Conservation (phyloP, 2,113 vertebrate species). For the Chunga burmeisteri region DNA sequence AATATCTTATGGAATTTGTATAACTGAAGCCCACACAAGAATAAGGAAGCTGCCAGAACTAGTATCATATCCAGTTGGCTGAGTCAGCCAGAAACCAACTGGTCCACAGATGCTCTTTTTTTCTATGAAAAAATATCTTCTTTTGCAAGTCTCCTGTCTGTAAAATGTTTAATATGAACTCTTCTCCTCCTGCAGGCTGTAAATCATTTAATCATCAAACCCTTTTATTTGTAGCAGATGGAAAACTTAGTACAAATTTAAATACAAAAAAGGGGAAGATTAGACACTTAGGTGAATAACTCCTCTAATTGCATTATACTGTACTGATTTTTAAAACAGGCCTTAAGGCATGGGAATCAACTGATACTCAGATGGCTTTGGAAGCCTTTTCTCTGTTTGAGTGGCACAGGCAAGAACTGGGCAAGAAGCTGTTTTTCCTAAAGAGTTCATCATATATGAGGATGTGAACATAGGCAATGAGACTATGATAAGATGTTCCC, state of each 20-base stretch:
- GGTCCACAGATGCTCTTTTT: conserved; percentile 56
- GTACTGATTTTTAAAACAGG: not conserved
- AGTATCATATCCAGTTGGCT: not conserved
- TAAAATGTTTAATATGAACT: conserved; percentile 27
- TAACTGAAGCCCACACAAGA: conserved; percentile 34
- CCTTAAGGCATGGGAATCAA: not conserved
- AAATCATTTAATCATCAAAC: conserved; percentile 64
- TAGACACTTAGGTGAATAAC: conserved; percentile 29
- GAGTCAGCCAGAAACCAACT: conserved; percentile 53
- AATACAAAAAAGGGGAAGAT: conserved; percentile 28
- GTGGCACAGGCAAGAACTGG: not conserved
- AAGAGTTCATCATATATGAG: not conserved
- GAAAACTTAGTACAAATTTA: conserved; percentile 13
- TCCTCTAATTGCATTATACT: not conserved
- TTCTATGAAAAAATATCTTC: conserved; percentile 6
- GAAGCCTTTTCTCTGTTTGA: not conserved
- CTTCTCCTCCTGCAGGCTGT: conserved; percentile 38
- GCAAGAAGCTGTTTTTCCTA: not conserved
- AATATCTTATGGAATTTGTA: conserved; percentile 1
- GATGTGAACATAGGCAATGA: not conserved
- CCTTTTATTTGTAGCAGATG: conserved; percentile 50
- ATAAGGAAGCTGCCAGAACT: conserved; percentile 33
- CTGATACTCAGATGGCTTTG: not conserved
- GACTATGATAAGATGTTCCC: not conserved
- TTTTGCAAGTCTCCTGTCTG: conserved; percentile 20